phyloP scores from a whole-genome alignment of 2,113 vertebrate species.

The Chaetura pelagica region DNA sequence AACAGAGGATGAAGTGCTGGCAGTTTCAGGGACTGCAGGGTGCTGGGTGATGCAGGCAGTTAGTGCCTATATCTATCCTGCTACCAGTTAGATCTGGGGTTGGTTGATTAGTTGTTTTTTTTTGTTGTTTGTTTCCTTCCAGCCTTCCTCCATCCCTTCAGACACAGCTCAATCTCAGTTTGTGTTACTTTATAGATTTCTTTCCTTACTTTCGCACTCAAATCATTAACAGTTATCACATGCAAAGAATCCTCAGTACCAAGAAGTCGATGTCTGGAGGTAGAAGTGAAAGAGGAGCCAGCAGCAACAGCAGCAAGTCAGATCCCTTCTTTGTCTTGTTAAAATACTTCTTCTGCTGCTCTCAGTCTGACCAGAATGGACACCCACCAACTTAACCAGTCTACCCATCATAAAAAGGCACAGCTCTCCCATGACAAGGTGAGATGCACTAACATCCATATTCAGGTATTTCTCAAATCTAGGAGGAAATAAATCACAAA shows the following conservation, averaged over 20 bases:
- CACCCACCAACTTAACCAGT: neutral
- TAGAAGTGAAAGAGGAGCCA: neutral
- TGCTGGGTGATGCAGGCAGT: neutral
- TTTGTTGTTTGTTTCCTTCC: neutral
- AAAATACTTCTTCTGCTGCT: neutral
- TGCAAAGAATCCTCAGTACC: neutral
- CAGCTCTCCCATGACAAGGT: neutral
- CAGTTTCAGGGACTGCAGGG: neutral
- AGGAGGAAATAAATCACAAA: neutral
- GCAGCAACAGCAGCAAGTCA: neutral
- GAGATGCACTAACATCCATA: neutral
- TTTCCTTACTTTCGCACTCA: neutral
- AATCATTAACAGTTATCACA: neutral
- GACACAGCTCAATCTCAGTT: neutral
- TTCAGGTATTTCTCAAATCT: neutral
- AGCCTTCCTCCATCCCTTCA: neutral
- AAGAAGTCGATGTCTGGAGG: neutral
- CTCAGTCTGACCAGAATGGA: neutral
- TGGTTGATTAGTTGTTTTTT: too few relatives aligned
- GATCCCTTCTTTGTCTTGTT: neutral
- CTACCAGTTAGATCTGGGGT: neutral
- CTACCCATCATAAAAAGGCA: neutral
- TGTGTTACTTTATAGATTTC: neutral
- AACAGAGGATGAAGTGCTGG: rapidly evolving
- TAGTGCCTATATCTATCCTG: neutral